These are phyloP conservation scores for Sthenelais limicola DNA, from an alignment of 2,888 invertebrate genomes.

Conservation along the genomic window DNA sequence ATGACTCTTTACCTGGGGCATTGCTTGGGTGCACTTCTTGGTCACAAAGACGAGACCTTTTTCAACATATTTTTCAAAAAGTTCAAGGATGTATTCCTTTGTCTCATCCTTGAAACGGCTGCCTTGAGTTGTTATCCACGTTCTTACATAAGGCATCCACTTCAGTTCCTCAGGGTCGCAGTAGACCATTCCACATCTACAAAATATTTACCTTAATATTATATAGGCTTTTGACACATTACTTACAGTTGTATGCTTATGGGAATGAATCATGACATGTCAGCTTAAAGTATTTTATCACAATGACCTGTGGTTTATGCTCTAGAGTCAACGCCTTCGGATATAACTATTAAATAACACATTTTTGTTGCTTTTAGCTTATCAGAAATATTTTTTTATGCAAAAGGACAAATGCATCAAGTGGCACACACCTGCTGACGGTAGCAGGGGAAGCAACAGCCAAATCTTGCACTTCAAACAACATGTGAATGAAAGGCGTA, in stretches of 20 bases:
- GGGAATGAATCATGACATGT: too few species aligned
- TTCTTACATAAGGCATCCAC: slow-evolving; percentile 85
- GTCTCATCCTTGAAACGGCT: slow-evolving; percentile 73
- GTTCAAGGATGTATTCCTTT: slow-evolving; percentile 78
- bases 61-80: slow-evolving; percentile 81
- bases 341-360: too few species aligned
- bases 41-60: slow-evolving; percentile 80
- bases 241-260: too few species aligned
- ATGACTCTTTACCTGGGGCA: slow-evolving; percentile 79
- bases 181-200: slow-evolving; percentile 86
- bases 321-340: too few species aligned
- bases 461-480: slow-evolving; percentile 84
- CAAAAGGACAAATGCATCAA: neutral
- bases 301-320: too few species aligned
- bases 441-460: slow-evolving; percentile 93
- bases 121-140: slow-evolving; percentile 79
- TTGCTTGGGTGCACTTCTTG: slow-evolving; percentile 81
- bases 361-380: too few species aligned
- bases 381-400: too few species aligned
- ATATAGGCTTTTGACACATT: too few species aligned
- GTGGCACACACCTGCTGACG: slow-evolving; percentile 77
- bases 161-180: slow-evolving; percentile 87
- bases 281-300: too few species aligned
- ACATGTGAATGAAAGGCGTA: slow-evolving; percentile 89
- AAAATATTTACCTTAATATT: neutral